Evolutionary conservation across 2,888 invertebrate genomes (phyloP), one percentile per base, ranked within the genome.

Genomic region (Sericinus montela): DNA sequence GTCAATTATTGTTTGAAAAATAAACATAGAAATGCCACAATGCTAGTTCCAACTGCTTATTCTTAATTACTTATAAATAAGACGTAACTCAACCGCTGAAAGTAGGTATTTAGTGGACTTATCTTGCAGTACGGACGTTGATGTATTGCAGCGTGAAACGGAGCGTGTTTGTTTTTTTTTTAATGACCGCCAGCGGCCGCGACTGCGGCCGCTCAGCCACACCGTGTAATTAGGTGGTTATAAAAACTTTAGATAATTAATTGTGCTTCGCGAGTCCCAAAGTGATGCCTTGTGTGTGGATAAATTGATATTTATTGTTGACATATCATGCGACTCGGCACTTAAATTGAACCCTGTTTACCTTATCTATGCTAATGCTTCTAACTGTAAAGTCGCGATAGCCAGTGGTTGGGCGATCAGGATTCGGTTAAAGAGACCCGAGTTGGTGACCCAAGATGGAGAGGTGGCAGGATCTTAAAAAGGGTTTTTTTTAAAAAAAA

Each of bases 21-120:
- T 69, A 70, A 72, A 69, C 65, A 62, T 63, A 59, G 53, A 61
- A 71, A 79, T 65, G 75, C 75, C 77, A 77, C 66, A 68, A 67
- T 69, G 65, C 66, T 55, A 71, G 61, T 65, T 69, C 66, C 67
- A 69, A 80, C 72, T 80, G 81, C 79, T 85, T 81, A 81, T 78
- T 83, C 83, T 80, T 84, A 86, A 85, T 85, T 84, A 81, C 78
- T 73, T 78, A 67, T 81, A 84, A 87, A 81, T 80, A 67, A 87
- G 87, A 86, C 83, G 86, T 86, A 77, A 82, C 75, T 79, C 78
- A 75, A 75, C 62, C 68, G 76, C 68, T 81, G 80, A 81, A 83
- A 82, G 70, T 83, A 72, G 73, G 70, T 74, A 75, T 83, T 82
- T 80, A 79, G 81, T 72, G 62, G 64, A 74, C 69, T 78, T 80